Percentiles rank a stretch among this genome's conserved stretches.
Conservation (phyloP, 2,888 invertebrate genomes). For the Eubasilissa splendida region DNA sequence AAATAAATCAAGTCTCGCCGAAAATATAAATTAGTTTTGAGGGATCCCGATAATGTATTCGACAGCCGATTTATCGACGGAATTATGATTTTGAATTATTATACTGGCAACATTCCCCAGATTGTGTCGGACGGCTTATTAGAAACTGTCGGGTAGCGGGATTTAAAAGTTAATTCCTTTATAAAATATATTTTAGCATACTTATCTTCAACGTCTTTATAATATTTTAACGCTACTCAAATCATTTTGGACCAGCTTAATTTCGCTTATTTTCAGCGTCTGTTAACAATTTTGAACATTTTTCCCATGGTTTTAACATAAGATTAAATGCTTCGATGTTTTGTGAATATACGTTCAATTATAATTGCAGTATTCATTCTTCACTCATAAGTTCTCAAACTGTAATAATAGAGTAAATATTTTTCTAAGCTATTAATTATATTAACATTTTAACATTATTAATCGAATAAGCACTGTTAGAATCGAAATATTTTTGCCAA, state of each 20-base stretch:
- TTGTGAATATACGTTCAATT: too few species aligned
- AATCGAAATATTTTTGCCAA: too few species aligned
- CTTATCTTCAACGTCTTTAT: constrained; percentile 15
- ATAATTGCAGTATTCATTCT: too few species aligned
- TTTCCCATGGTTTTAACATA: too few species aligned
- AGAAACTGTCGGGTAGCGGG: constrained; percentile 18
- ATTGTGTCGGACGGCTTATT: constrained; percentile 36
- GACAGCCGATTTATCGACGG: constrained; percentile 38
- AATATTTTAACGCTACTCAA: constrained; percentile 3
- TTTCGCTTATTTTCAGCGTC: too few species aligned
- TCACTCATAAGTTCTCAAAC: too few species aligned
- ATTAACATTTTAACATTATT: too few species aligned
- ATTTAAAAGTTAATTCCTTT: constrained; percentile 29
- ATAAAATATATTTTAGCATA: constrained; percentile 22
- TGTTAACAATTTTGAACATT: too few species aligned
- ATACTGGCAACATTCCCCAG: constrained; percentile 4
- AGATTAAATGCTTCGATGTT: too few species aligned
- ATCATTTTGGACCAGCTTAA: neutral
- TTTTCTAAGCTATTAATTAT: too few species aligned
- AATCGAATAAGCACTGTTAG: too few species aligned
- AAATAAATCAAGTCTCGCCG: constrained; percentile 27
- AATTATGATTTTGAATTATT: constrained; percentile 43
- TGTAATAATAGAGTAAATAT: too few species aligned
- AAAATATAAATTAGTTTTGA: constrained; percentile 40
- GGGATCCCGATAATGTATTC: constrained; percentile 40